Evolutionary conservation across 1,140 invertebrate species (phyloP).

Genomic region (Sipha flava): DNA sequence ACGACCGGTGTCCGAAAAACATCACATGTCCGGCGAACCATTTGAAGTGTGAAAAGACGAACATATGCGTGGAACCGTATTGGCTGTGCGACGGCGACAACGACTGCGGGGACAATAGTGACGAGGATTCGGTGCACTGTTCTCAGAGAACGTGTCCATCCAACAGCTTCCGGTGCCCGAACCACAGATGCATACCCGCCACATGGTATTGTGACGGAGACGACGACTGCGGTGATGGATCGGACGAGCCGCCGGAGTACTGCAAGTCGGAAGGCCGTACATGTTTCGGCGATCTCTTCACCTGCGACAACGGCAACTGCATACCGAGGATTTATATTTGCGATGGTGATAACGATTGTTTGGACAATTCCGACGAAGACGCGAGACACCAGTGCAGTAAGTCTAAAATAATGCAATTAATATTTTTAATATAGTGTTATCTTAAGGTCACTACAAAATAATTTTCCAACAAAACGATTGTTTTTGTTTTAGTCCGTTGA

Average conservation of each 20-base stretch:
- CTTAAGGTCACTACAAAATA: too few species aligned
- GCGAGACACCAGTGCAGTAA: slow-evolving; percentile 80
- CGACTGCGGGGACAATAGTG: slow-evolving; percentile 92
- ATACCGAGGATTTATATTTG: slow-evolving; percentile 95
- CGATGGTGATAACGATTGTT: slow-evolving; percentile 90
- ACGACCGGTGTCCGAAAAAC: slow-evolving; percentile 73
- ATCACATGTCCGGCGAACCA: slow-evolving; percentile 79
- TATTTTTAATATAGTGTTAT: too few species aligned
- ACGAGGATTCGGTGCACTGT: slow-evolving; percentile 86
- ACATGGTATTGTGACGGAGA: slow-evolving; percentile 90
- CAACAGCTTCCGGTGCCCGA: slow-evolving; percentile 81
- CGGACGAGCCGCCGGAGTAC: slow-evolving; percentile 83
- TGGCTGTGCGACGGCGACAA: slow-evolving; percentile 91
- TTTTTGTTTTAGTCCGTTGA: too few species aligned
- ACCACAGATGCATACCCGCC: slow-evolving; percentile 77
- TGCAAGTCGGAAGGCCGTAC: slow-evolving; percentile 89
- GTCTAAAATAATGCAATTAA: slow-evolving; percentile 39
- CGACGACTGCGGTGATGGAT: slow-evolving; percentile 80
- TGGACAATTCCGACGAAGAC: slow-evolving; percentile 87
- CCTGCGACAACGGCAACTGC: slow-evolving; percentile 94
- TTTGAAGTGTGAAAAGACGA: slow-evolving; percentile 84
- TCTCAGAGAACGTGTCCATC: slow-evolving; percentile 78
- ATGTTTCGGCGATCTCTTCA: slow-evolving; percentile 90
- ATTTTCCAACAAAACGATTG: too few species aligned
- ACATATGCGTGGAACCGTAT: slow-evolving; percentile 90